Base-by-base conservation (phyloP, 2,888 invertebrate genomes). In the Oscheius sp. region DNA sequence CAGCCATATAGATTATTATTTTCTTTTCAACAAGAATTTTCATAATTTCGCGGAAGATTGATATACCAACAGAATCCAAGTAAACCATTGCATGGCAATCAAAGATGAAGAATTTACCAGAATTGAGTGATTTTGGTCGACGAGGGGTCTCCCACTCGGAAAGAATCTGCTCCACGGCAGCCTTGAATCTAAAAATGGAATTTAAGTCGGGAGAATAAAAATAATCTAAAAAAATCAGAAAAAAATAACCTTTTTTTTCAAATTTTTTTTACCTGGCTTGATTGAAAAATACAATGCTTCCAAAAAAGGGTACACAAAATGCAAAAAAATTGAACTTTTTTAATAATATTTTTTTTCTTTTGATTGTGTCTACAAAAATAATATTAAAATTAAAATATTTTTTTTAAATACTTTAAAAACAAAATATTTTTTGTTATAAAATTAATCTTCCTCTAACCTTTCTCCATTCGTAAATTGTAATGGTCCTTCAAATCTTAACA, bases 401-500 rank as follows among this genome's bases (percentile, higher is more conserved):
- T n/a, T n/a, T n/a, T n/a, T n/a, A n/a, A n/a, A n/a, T n/a, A n/a
- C n/a, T n/a, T n/a, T n/a, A n/a, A n/a, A n/a, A n/a, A n/a, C n/a
- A n/a, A n/a, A n/a, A n/a, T n/a, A n/a, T n/a, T n/a, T n/a, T n/a
- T n/a, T n/a, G n/a, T n/a, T n/a, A n/a, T n/a, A n/a, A n/a, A n/a
- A n/a, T n/a, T n/a, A n/a, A n/a, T n/a, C n/a, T 4, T 5, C 2
- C 47, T 26, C 20, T 12, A 12, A 65, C 65, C 56, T 54, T 12
- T 67, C 67, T 6, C 26, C 67, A 26, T 67, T 67, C 9, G 59
- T 59, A 24, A 67, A 67, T 26, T 50, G 57, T 9, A 67, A 33
- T 1, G 67, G 67, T 8, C 47, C 56, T n/a, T 67, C 57, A 14
- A 67, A 67, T 22, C 59, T 32, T 12, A 65, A 22, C 41, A 65